Base-by-base conservation (phyloP, 2,888 invertebrate genomes). In the Melangyna quadrimaculata region DNA sequence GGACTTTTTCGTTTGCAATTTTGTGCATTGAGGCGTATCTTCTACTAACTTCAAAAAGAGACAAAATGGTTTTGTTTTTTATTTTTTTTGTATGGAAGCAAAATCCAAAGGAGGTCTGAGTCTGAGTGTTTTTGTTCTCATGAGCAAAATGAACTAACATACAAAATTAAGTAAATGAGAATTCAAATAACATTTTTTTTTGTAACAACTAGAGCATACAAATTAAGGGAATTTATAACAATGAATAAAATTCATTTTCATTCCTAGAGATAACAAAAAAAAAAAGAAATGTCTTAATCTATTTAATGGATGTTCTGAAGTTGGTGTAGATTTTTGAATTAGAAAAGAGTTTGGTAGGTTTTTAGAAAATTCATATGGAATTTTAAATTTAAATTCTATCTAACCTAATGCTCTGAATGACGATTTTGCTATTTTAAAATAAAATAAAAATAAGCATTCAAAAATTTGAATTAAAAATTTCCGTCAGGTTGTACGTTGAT, bases 1-100 rank as follows among this genome's bases (percentile, higher is more conserved):
- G 22, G 12, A 24, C 1, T 37, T 22, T 59, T 59, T 37, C 14
- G 22, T 63, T 63, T 63, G 63, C 43, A 63, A 43, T 63, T 63
- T 29, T 63, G 43, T 63, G 9, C 63, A 63, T 27, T 29, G 63
- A 43, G 63, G 43, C 43, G 19, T 43, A 43, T 43, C 10, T 14
- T 32, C 37, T 24, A 61, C 37, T 24, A 61, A 61, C 59, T 61
- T 22, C 8, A 14, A 22, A 37, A n/a, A 55, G 29, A 24, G 35
- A 40, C 37, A 35, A 59, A 59, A 35, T 35, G 19, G 35, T 59
- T 57, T 57, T 35, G n/a, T 17, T 57, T 14, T 14, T 35, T 22
- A 35, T 14, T 14, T 35, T 22, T 57, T 35, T 7, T 7, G 19
- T 19, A 35, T n/a, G n/a, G 22, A 32, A 19, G 22, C 2, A 22